Percentiles rank a stretch among this genome's conserved stretches.
These are phyloP conservation scores for Craterocephalus amniculus DNA, from an alignment of 2,797 vertebrate genomes.

Conservation along the genomic window DNA sequence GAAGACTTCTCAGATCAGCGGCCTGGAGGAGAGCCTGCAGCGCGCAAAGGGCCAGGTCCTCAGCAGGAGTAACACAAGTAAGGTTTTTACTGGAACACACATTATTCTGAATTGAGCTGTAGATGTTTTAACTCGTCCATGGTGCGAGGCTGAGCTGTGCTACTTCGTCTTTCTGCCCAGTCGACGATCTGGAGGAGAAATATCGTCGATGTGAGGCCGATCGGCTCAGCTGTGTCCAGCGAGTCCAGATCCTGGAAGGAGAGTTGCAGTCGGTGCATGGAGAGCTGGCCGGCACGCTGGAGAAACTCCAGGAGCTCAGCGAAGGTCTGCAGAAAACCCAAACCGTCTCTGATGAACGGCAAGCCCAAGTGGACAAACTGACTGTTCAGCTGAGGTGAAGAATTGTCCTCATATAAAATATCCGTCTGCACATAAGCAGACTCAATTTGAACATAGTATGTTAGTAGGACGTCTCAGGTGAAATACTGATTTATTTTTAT, in stretches of 20 bases:
- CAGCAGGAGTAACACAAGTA: conserved; percentile 86
- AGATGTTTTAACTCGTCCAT: background rate
- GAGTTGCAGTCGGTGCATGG: conserved; percentile 81
- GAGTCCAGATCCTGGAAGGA: conserved; percentile 80
- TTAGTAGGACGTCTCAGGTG: too few relatives aligned
- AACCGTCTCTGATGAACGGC: conserved; percentile 84
- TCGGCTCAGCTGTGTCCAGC: conserved; percentile 77
- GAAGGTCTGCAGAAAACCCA: conserved; percentile 87
- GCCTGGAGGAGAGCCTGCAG: conserved; percentile 84
- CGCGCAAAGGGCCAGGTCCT: conserved; percentile 81
- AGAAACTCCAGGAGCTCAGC: conserved; percentile 84
- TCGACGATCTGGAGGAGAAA: conserved; percentile 87
- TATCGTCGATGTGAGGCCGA: conserved; percentile 84
- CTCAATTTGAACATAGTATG: too few relatives aligned
- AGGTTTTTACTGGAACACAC: accelerated
- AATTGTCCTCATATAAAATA: conserved; percentile 1
- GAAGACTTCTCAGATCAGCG: conserved; percentile 82
- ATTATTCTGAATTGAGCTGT: background rate
- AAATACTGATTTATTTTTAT: too few relatives aligned
- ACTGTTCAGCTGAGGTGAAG: conserved; percentile 88
- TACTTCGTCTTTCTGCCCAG: conserved; percentile 62
- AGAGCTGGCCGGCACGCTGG: conserved; percentile 82
- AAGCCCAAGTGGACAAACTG: conserved; percentile 82
- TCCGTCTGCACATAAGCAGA: background rate
- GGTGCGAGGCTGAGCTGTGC: background rate